Base-by-base conservation (phyloP, 2,113 vertebrate genomes). In the Thalassarche chlororhynchos region DNA sequence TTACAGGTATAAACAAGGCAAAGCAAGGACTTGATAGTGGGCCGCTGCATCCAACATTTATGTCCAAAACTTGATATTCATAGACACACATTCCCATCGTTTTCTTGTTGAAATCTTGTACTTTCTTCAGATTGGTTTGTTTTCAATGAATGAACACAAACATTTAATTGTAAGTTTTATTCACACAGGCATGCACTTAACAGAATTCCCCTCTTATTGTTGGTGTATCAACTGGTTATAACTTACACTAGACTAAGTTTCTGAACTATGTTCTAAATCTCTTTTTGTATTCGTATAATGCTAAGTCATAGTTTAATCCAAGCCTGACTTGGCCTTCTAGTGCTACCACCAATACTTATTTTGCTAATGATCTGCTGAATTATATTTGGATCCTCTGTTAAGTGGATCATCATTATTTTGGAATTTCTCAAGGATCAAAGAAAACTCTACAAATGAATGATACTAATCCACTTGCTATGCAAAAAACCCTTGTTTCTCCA, bases 11-110 rank as follows among this genome's bases (percentile, higher is more conserved):
- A 52, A 70, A 58, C 31, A 62, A 61, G 49, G 24, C 17, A 58
- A 68, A 83, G 12, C 26, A 57, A 76, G 38, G 47, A 40, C 14
- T 51, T 84, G 10, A 38, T 11, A 47, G 26, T 12, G 9, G 42
- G 14, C 9, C 17, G 23, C 68, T 66, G 34, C 29, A 71, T 62
- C 26, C 57, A 60, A 21, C 20, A 57, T 44, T 47, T 62, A 21
- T 24, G 52, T 38, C 26, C 40, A 34, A 68, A 81, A 76, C 6
- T 15, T 75, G 31, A 75, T 47, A 61, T 38, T 84, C 28, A 70
- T 6, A 18, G 24, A 34, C 51, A 77, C 7, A 46, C 3, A 51
- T 31, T 4, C 10, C 13, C 28, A 52, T 38, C 0, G 0, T 46
- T 78, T 87, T 25, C 51, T 55, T 79, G 24, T 15, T 84, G 28